Evolutionary conservation across 2,797 vertebrate species (phyloP).

Genomic region (Monodelphis domestica): DNA sequence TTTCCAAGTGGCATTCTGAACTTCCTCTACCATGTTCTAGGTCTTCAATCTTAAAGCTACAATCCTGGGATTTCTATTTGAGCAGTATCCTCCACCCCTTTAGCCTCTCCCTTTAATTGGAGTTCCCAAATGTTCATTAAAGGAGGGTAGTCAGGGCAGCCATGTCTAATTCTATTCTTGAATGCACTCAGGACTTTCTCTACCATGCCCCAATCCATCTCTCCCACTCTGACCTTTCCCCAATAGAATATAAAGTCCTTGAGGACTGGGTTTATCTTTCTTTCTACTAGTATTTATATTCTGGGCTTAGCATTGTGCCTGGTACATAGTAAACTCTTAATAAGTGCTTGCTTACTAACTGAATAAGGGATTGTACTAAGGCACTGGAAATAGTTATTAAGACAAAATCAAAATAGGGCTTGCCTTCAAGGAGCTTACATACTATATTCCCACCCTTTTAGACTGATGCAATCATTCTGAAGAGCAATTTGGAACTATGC

Average conservation of each 20-base stretch:
- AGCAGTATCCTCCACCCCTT: too few relatives aligned
- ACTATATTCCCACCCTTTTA: neutral
- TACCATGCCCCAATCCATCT: neutral
- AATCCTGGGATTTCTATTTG: neutral
- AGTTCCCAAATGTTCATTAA: neutral
- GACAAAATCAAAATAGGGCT: neutral
- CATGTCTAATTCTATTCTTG: neutral
- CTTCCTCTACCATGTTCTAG: neutral
- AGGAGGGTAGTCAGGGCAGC: neutral
- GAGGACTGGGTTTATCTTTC: neutral
- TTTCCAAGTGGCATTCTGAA: neutral
- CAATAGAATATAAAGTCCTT: neutral
- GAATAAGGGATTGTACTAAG: neutral
- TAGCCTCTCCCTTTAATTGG: neutral
- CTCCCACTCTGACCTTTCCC: neutral
- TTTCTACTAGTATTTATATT: neutral
- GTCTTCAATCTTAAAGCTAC: neutral
- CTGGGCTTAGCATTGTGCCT: neutral
- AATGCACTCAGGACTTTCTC: neutral
- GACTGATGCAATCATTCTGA: too few relatives aligned
- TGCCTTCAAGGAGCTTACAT: neutral
- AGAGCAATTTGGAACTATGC: too few relatives aligned
- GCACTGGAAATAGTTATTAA: neutral
- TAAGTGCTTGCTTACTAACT: neutral
- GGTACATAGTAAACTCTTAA: neutral